Base-by-base conservation (phyloP, 2,888 invertebrate genomes). In the Thereva nobilitata region DNA sequence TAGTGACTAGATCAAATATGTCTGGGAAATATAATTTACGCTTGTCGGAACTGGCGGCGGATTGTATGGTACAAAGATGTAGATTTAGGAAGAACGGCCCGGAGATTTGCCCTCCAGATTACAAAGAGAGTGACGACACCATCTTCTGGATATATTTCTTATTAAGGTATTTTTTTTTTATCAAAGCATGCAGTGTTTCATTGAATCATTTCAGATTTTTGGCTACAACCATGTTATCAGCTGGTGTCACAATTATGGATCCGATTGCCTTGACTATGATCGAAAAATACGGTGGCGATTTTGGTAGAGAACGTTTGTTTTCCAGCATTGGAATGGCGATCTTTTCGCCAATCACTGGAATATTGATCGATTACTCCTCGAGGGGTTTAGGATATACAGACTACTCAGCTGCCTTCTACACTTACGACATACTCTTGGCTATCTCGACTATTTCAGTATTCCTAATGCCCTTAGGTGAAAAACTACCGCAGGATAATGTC, bases 191-290 rank as follows among this genome's bases (percentile, higher is more conserved):
- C 1, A 23, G 23, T 1, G 23, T 23, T 2, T 23, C 23, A 23
- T 23, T 23, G 23, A 23, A 1, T 23, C 23, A 23, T 23, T 23
- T 23, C 40, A 79, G 93, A 76, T 89, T 94, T 72, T 82, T 92
- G 73, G 93, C 90, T 1, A 92, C 91, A 40, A 89, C 92, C 4
- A 90, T 91, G 86, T 83, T 91, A 75, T 89, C 90, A 4, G 92
- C 92, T 38, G 90, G 91, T n/a, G 90, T 93, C 1, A 92, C 92
- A 8, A 89, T 95, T 65, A 89, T 93, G 87, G 94, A 95, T 80
- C 93, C 94, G 0, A 92, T 93, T 70, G 91, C 93, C 0, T 82
- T 94, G 70, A 91, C 90, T 8, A 89, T 92, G 86, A 91, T 94
- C 71, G 92, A 92, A 78, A 88, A 90, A 76, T 89, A 90, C 75